These are phyloP conservation scores for Noctua janthina DNA, from an alignment of 2,888 invertebrate genomes.

Conservation along the genomic window DNA sequence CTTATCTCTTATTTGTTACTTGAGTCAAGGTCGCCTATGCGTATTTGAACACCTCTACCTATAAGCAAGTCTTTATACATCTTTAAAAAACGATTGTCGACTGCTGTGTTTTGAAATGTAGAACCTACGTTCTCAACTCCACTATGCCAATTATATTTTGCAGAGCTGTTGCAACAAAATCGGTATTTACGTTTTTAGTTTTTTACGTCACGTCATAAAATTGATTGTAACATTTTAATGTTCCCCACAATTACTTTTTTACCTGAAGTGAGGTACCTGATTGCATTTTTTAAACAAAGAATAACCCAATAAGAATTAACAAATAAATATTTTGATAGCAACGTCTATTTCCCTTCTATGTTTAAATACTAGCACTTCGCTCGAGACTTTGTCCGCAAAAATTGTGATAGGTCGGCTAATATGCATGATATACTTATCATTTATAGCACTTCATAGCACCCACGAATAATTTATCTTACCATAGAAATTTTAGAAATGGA, in stretches of 20 bases:
- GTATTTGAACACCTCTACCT: conserved; percentile 19
- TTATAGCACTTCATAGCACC: too few species aligned
- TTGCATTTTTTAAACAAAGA: not conserved
- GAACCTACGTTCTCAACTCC: conserved; percentile 5
- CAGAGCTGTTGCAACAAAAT: conserved; percentile 20
- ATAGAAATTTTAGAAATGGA: too few species aligned
- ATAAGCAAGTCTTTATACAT: conserved; percentile 7
- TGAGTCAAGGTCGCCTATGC: conserved; percentile 72
- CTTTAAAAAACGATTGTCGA: conserved; percentile 8
- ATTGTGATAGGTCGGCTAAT: too few species aligned
- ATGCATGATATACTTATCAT: too few species aligned
- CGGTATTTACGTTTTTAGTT: not conserved
- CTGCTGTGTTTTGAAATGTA: conserved; percentile 20
- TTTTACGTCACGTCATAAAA: not conserved
- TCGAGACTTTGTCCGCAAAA: too few species aligned
- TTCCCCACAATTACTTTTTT: not conserved
- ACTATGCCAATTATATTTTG: conserved; percentile 20
- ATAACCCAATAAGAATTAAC: not conserved
- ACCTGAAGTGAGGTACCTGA: not conserved
- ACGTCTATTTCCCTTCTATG: not conserved
- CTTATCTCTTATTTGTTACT: conserved; percentile 70
- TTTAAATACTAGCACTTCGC: not conserved
- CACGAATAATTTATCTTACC: too few species aligned
- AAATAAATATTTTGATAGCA: not conserved
- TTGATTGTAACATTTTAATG: conserved; percentile 6